These are phyloP conservation scores for Ectobius pallidus DNA, from an alignment of 2,888 invertebrate species.

Conservation along the genomic window DNA sequence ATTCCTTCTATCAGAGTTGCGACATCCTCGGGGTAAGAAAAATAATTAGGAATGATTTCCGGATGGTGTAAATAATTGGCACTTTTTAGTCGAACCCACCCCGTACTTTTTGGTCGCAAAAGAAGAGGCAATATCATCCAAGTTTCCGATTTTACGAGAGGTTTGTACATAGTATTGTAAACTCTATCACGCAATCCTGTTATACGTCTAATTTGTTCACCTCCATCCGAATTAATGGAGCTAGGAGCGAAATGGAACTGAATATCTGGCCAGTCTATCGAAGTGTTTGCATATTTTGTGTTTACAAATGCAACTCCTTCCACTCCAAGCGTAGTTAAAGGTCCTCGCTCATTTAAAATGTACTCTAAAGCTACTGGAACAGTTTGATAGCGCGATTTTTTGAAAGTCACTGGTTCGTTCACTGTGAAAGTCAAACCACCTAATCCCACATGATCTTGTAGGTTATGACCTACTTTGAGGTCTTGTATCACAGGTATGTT, in stretches of 20 bases:
- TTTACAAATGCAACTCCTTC: slow-evolving; percentile 89
- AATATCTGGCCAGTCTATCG: slow-evolving; percentile 81
- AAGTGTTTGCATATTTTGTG: slow-evolving; percentile 81
- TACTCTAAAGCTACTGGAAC: slow-evolving; percentile 81
- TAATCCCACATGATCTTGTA: slow-evolving; percentile 88
- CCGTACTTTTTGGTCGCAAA: slow-evolving; percentile 85
- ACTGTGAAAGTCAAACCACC: slow-evolving; percentile 85
- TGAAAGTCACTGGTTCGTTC: slow-evolving; percentile 80
- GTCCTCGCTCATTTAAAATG: slow-evolving; percentile 79
- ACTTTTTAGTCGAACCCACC: slow-evolving; percentile 83
- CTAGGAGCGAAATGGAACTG: slow-evolving; percentile 88
- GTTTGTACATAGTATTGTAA: slow-evolving; percentile 85
- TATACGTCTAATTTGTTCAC: slow-evolving; percentile 78
- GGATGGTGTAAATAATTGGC: slow-evolving; percentile 83
- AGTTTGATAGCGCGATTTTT: slow-evolving; percentile 77
- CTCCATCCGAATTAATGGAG: slow-evolving; percentile 82
- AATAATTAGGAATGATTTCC: slow-evolving; percentile 90
- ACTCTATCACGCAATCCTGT: slow-evolving; percentile 78
- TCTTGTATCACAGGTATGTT: slow-evolving; percentile 76
- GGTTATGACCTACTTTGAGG: slow-evolving; percentile 62
- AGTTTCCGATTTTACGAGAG: slow-evolving; percentile 76
- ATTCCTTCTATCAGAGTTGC: slow-evolving; percentile 70
- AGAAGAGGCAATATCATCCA: slow-evolving; percentile 84
- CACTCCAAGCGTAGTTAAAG: slow-evolving; percentile 79
- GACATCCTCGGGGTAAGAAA: slow-evolving; percentile 83